phyloP scores from a whole-genome alignment of 2,113 vertebrate species.

The Campylomormyrus tamandua region DNA sequence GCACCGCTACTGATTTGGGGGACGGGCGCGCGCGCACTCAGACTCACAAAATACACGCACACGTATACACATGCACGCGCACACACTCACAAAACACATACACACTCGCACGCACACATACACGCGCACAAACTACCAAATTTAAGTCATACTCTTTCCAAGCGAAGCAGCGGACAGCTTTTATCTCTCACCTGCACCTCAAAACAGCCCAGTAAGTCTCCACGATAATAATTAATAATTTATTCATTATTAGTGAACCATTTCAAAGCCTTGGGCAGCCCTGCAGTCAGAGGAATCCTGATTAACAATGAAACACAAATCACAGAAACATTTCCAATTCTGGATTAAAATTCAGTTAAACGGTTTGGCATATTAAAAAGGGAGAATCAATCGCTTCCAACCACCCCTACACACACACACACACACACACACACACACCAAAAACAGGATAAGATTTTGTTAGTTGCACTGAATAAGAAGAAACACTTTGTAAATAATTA shows the following conservation, averaged over 20 bases:
- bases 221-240: not conserved
- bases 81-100: not conserved
- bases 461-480: not conserved
- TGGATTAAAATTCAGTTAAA: not conserved
- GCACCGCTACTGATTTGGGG: not conserved
- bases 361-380: not conserved
- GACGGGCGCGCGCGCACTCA: not conserved
- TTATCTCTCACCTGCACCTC: not conserved
- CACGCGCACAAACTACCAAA: not conserved
- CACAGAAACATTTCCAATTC: not conserved
- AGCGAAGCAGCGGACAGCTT: not conserved
- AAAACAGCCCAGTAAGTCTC: not conserved
- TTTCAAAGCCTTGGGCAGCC: not conserved
- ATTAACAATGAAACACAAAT: not conserved
- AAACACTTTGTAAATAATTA: conserved; percentile 46
- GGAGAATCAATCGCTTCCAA: not conserved
- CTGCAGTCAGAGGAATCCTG: not conserved
- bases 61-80: no score
- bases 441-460: not conserved
- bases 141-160: not conserved
- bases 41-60: no score
- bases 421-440: not conserved
- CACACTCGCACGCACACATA: not conserved
- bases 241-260: not conserved
- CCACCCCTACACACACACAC: not conserved